Conservation (phyloP, 2,113 vertebrate species). For the Glaucomys volans region DNA sequence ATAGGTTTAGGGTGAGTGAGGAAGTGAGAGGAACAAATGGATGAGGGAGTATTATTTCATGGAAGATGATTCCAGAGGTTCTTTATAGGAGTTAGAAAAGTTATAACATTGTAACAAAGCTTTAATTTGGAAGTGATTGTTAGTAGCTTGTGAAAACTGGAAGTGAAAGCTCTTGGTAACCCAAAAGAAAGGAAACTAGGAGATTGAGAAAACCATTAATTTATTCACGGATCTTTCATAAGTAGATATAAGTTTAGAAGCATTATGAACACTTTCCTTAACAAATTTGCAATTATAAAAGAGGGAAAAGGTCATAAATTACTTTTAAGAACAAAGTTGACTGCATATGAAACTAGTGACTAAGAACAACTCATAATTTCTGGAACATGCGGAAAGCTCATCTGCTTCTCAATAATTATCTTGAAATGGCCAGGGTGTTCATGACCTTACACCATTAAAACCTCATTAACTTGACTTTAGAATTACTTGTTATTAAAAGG, state of each 20-base stretch:
- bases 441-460: neutral
- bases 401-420: neutral
- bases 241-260: neutral
- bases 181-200: neutral
- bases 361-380: neutral
- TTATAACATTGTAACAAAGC: neutral
- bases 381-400: neutral
- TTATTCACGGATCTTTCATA: neutral
- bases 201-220: neutral
- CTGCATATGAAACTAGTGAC: neutral
- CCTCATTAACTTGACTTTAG: neutral
- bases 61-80: neutral
- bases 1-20: neutral
- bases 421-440: neutral
- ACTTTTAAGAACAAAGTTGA: neutral
- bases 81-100: neutral
- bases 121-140: neutral
- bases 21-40: neutral
- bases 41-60: neutral
- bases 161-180: neutral
- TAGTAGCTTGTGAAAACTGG: neutral
- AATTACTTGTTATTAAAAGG: neutral
- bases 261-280: neutral
- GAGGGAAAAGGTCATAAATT: neutral
- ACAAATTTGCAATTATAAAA: neutral